Conservation (phyloP, 2,888 invertebrate genomes). For the Epistrophe eligans region DNA sequence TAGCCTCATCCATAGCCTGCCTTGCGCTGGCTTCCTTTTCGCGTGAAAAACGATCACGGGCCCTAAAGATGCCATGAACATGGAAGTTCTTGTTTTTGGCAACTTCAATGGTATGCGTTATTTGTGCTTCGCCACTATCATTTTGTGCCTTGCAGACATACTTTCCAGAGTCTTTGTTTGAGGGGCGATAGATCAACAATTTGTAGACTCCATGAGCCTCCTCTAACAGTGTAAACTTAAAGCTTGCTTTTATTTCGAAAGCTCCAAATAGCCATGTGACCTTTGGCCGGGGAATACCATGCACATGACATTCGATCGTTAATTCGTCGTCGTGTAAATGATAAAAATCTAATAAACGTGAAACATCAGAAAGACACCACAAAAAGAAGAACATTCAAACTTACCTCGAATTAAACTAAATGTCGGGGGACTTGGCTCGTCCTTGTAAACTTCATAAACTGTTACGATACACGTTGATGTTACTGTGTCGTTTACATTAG, state of each 20-base stretch:
- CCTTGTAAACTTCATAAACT: slow-evolving; percentile 90
- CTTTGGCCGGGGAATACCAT: slow-evolving; percentile 83
- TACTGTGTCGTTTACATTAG: slow-evolving; percentile 90
- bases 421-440: slow-evolving; percentile 89
- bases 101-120: slow-evolving; percentile 84
- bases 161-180: slow-evolving; percentile 87
- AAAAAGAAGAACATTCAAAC: slow-evolving; percentile 79
- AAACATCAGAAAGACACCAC: slow-evolving; percentile 76
- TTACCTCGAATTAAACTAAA: slow-evolving; percentile 89
- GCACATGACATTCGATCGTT: slow-evolving; percentile 85
- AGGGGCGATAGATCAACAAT: slow-evolving; percentile 85
- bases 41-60: slow-evolving; percentile 80
- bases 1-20: slow-evolving; percentile 82
- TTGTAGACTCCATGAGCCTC: slow-evolving; percentile 85
- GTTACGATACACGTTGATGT: slow-evolving; percentile 90
- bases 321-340: slow-evolving; percentile 86
- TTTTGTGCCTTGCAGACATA: slow-evolving; percentile 90
- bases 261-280: slow-evolving; percentile 82
- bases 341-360: slow-evolving; percentile 81
- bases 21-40: slow-evolving; percentile 81
- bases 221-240: slow-evolving; percentile 82
- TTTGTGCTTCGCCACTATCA: slow-evolving; percentile 86
- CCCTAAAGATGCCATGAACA: slow-evolving; percentile 83
- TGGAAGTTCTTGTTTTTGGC: slow-evolving; percentile 85
- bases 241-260: slow-evolving; percentile 81